These are phyloP conservation scores for Gila orcuttii DNA, from an alignment of 2,113 vertebrate genomes.

Conservation along the genomic window DNA sequence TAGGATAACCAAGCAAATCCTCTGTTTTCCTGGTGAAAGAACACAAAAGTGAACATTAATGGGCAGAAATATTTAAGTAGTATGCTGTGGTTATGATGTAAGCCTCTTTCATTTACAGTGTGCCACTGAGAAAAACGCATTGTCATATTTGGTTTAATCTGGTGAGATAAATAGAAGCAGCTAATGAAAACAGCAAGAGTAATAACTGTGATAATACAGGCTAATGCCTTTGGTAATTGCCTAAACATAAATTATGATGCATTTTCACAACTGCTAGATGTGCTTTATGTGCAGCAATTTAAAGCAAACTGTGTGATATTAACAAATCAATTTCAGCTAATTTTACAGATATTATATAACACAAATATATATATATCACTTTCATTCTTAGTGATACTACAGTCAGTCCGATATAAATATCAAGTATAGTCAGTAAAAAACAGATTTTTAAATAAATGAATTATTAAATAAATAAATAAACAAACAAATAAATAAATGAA, in stretches of 20 bases:
- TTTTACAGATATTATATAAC: not conserved
- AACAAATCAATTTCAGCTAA: not conserved
- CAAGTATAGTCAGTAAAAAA: not conserved
- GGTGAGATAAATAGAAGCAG: constrained; percentile 21
- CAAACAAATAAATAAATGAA: not conserved
- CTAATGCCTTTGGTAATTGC: constrained; percentile 1
- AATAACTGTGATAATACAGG: constrained; percentile 7
- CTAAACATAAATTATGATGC: constrained; percentile 2
- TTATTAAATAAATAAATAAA: not conserved
- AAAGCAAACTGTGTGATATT: not conserved
- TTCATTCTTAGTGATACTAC: not conserved
- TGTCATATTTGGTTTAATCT: constrained; percentile 8
- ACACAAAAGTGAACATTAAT: constrained; percentile 21
- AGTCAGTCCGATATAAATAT: no score
- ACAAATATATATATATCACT: not conserved
- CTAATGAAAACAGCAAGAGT: constrained; percentile 16
- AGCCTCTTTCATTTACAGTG: not conserved
- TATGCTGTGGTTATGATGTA: not conserved
- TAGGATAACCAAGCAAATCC: constrained; percentile 76
- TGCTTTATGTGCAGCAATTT: not conserved
- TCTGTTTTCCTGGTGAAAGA: constrained; percentile 70
- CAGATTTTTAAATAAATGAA: not conserved
- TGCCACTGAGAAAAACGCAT: constrained; percentile 10
- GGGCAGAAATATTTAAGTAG: not conserved
- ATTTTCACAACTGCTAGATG: not conserved